Evolutionary conservation across 2,888 invertebrate species (phyloP).

Genomic region (Monoplex corrugatus): DNA sequence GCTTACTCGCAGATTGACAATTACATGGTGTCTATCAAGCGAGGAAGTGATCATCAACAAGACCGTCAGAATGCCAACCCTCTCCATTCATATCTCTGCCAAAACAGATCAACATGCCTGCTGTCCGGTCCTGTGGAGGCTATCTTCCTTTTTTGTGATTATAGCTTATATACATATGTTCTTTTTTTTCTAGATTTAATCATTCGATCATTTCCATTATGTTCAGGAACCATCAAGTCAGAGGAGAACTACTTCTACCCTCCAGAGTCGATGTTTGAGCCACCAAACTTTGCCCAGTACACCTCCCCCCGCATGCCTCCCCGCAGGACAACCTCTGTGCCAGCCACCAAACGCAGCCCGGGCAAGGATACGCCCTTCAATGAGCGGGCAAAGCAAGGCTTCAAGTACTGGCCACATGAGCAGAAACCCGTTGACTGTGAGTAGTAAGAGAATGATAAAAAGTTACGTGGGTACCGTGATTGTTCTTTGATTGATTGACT

Average conservation of each 20-base stretch:
- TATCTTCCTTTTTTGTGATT: too few relatives aligned
- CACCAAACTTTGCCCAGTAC: constrained; percentile 56
- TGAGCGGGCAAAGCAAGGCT: constrained; percentile 68
- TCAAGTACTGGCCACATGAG: constrained; percentile 72
- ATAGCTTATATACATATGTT: too few relatives aligned
- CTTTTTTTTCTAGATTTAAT: too few relatives aligned
- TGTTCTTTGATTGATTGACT: too few relatives aligned
- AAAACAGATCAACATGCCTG: too few relatives aligned
- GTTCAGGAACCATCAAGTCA: constrained; percentile 67
- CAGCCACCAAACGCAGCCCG: constrained; percentile 43
- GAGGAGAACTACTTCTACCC: constrained; percentile 71
- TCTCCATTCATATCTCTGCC: too few relatives aligned
- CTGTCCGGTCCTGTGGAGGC: too few relatives aligned
- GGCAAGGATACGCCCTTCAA: constrained; percentile 60
- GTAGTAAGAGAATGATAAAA: constrained; percentile 55
- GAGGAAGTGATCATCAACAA: too few relatives aligned
- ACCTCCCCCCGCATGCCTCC: constrained; percentile 49
- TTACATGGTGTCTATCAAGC: too few relatives aligned
- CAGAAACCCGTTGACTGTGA: constrained; percentile 74
- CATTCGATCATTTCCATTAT: neutral
- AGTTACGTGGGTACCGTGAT: too few relatives aligned
- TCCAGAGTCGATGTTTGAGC: constrained; percentile 57
- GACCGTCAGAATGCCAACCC: too few relatives aligned
- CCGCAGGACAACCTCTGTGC: constrained; percentile 43
- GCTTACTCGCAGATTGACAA: too few relatives aligned